A percentile compares a stretch with the other conserved stretches of the same genome.
phyloP scores from a whole-genome alignment of 2,797 vertebrate species.

The Ispidina picta region DNA sequence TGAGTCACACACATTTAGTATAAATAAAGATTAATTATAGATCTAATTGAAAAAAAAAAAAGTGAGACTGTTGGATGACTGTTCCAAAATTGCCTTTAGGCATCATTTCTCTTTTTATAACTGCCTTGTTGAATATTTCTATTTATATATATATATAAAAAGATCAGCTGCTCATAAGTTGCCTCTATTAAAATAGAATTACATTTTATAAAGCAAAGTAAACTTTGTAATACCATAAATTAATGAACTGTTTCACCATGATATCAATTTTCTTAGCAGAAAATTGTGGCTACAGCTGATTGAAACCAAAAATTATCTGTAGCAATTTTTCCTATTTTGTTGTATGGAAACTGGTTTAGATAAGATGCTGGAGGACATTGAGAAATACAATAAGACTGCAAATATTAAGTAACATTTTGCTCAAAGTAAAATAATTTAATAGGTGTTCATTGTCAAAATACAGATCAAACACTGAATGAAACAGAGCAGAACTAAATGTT shows the following conservation, averaged over 20 bases:
- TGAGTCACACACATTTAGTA: constrained; percentile 59
- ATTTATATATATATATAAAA: constrained; percentile 8
- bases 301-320: background rate
- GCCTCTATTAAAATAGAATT: constrained; percentile 6
- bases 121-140: constrained; percentile 13
- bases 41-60: constrained; percentile 17
- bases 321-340: background rate
- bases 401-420: background rate
- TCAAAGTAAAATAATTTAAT: background rate
- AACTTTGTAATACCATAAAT: background rate
- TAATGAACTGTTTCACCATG: background rate
- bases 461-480: background rate
- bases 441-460: background rate
- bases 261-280: background rate
- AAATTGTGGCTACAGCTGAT: background rate
- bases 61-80: constrained; percentile 47
- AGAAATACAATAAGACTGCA: background rate
- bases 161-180: constrained; percentile 19
- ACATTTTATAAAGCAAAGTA: constrained; percentile 13
- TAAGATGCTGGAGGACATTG: background rate
- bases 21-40: constrained; percentile 61
- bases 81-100: constrained; percentile 53
- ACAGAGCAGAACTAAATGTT: background rate
- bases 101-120: constrained; percentile 57
- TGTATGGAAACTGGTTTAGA: background rate